phyloP scores from a whole-genome alignment of 2,797 vertebrate genomes.

The Tokudaia tokunoshimensis region DNA sequence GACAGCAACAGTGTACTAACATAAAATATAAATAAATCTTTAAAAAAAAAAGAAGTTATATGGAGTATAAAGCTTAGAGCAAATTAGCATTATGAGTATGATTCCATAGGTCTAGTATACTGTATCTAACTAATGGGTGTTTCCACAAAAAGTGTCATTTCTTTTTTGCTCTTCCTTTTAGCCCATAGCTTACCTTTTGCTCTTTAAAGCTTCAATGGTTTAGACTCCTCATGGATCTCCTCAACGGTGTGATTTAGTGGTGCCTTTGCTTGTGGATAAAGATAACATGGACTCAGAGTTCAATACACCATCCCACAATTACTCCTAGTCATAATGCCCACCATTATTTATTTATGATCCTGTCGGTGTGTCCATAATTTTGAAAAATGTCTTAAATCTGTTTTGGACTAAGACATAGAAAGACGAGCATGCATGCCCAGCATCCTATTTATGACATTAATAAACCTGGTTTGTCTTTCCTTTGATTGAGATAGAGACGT shows the following conservation, averaged over 20 bases:
- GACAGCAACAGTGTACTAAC: no score
- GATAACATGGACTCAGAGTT: conserved; percentile 6
- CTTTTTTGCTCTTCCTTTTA: conserved; percentile 47
- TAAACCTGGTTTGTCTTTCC: conserved; percentile 41
- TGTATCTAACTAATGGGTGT: conserved; percentile 13
- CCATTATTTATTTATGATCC: neutral
- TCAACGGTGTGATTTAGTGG: neutral
- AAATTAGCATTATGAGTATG: conserved; percentile 29
- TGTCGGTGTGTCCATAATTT: neutral
- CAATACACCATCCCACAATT: conserved; percentile 12
- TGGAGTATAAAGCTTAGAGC: conserved; percentile 10
- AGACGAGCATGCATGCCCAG: neutral
- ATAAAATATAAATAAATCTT: no score
- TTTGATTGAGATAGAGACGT: conserved; percentile 35
- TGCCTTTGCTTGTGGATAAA: conserved; percentile 29
- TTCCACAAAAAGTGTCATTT: conserved; percentile 57
- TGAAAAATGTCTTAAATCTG: conserved; percentile 47
- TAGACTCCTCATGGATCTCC: conserved; percentile 1
- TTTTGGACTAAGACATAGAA: conserved; percentile 37
- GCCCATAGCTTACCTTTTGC: neutral
- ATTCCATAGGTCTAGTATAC: neutral
- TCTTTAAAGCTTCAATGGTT: neutral
- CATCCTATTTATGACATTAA: conserved; percentile 19
- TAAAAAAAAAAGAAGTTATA: no score
- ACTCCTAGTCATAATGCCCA: conserved; percentile 9